Percentiles rank a stretch among this genome's conserved stretches.
Evolutionary conservation across 1,140 invertebrate genomes (phyloP).

Genomic region (Popillia japonica): DNA sequence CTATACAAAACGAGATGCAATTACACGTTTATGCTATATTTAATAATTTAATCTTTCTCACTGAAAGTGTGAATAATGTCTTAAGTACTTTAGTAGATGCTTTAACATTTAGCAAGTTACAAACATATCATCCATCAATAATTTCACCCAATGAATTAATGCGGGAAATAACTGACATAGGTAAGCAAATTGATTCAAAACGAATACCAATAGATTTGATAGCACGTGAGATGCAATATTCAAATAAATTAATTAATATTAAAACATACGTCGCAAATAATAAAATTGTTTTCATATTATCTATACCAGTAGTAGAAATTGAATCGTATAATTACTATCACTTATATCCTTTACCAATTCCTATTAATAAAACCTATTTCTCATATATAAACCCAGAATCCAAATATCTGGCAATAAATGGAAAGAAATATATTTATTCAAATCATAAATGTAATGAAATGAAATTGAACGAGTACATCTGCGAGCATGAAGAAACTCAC

Average conservation of each 20-base stretch:
- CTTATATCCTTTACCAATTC: background rate
- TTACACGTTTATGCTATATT: background rate
- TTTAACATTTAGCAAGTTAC: background rate
- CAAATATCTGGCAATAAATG: background rate
- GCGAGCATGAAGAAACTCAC: background rate
- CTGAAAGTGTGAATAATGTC: background rate
- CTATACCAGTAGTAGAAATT: too few species aligned
- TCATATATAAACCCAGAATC: background rate
- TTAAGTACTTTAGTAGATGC: background rate
- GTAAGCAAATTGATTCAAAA: background rate
- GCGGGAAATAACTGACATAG: background rate
- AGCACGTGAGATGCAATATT: background rate
- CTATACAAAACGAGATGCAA: background rate
- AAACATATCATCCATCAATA: background rate
- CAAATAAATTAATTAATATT: background rate
- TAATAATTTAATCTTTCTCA: background rate
- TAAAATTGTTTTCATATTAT: too few species aligned
- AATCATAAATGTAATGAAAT: background rate
- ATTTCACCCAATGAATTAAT: background rate
- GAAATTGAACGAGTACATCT: background rate
- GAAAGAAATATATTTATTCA: background rate
- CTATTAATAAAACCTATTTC: background rate
- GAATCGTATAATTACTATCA: background rate
- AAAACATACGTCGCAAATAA: background rate
- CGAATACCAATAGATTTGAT: background rate